These are phyloP conservation scores for Hirtodrosophila histrioides DNA, from an alignment of 2,888 invertebrate genomes.

Conservation along the genomic window DNA sequence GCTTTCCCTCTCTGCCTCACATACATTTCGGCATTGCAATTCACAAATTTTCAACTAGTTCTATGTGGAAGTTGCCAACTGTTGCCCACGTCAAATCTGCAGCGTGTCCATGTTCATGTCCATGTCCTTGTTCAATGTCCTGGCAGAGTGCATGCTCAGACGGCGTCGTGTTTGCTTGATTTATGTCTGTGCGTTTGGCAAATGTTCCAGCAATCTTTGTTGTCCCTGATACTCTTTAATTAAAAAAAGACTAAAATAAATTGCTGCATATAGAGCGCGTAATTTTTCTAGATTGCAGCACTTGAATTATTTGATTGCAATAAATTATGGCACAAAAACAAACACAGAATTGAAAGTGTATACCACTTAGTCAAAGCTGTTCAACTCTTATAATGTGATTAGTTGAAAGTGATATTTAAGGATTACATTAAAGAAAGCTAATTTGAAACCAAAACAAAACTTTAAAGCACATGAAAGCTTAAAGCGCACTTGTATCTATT, in stretches of 20 bases:
- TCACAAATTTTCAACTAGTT: conserved; percentile 43
- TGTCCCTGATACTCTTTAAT: conserved; percentile 55
- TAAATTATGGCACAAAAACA: conserved; percentile 52
- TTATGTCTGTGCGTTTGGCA: conserved; percentile 54
- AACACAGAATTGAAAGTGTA: background rate
- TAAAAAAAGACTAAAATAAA: conserved; percentile 68
- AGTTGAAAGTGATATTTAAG: background rate
- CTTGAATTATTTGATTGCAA: conserved; percentile 63
- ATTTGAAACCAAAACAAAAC: too few species aligned
- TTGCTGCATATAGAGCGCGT: conserved; percentile 51
- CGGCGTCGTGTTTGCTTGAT: conserved; percentile 60
- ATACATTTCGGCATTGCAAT: conserved; percentile 38
- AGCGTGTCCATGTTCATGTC: conserved; percentile 36
- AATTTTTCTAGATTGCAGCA: conserved; percentile 72
- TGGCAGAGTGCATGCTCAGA: conserved; percentile 18
- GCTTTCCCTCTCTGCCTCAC: background rate
- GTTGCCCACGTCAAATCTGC: conserved; percentile 47
- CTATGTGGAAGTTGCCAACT: conserved; percentile 34
- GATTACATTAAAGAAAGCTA: background rate
- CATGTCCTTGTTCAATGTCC: conserved; percentile 22
- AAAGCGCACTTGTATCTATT: too few species aligned
- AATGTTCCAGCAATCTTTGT: conserved; percentile 25
- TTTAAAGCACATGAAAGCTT: too few species aligned
- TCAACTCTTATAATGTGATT: conserved; percentile 1
- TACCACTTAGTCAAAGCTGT: conserved; percentile 2